phyloP scores from a whole-genome alignment of 2,797 vertebrate genomes.

The Apodemus agrarius region DNA sequence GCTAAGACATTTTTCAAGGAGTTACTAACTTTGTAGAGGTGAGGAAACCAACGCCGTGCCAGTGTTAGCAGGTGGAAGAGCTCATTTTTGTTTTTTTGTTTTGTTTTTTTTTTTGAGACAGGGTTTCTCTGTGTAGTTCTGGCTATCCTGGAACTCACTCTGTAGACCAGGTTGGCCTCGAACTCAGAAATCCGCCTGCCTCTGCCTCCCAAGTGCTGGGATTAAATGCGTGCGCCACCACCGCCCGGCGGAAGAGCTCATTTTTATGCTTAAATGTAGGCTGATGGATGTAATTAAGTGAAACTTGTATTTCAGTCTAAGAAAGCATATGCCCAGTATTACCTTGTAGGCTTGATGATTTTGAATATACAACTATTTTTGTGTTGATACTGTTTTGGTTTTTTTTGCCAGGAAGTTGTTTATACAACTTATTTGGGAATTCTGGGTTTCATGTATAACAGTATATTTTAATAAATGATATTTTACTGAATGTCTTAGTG shows the following conservation, averaged over 20 bases:
- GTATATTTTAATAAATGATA: constrained; percentile 67
- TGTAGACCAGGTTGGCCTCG: no score
- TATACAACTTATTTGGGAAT: constrained; percentile 11
- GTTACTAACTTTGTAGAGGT: not conserved
- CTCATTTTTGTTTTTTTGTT: no score
- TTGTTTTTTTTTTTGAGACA: no score
- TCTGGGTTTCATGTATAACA: constrained; percentile 43
- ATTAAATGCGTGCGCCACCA: no score
- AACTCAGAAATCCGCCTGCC: no score
- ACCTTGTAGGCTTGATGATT: constrained; percentile 21
- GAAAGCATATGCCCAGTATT: not conserved
- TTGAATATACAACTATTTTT: not conserved
- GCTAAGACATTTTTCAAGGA: not conserved
- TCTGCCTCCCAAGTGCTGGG: no score
- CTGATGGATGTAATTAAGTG: not conserved
- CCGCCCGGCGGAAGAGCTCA: not conserved
- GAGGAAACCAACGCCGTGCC: not conserved
- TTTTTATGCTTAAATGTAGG: not conserved
- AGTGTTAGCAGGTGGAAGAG: not conserved
- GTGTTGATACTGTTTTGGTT: not conserved
- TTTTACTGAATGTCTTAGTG: constrained; percentile 38
- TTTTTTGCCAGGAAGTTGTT: not conserved
- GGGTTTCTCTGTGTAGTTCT: no score
- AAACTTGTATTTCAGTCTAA: not conserved
- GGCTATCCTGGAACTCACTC: no score